phyloP scores from a whole-genome alignment of 2,888 invertebrate species.

The Hemithea aestivaria region DNA sequence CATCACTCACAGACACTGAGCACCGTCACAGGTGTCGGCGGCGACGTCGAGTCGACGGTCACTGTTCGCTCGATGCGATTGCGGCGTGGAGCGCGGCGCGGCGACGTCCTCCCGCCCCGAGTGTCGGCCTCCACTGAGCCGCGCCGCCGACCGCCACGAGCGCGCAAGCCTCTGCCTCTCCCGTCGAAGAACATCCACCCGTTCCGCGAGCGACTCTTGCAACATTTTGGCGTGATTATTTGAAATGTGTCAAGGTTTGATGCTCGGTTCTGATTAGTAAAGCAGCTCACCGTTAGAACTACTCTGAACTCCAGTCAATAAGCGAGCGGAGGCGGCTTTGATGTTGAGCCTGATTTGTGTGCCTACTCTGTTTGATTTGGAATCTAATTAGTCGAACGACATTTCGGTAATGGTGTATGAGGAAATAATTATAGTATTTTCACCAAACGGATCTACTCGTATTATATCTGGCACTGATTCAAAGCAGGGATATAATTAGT shows the following conservation, averaged over 20 bases:
- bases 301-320: constrained; percentile 16
- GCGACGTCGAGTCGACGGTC: constrained; percentile 44
- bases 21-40: constrained; percentile 42
- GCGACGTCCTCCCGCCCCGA: constrained; percentile 45
- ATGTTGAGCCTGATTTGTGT: constrained; percentile 7
- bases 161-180: constrained; percentile 64
- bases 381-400: constrained; percentile 3
- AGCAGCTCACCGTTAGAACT: constrained; percentile 10
- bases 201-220: constrained; percentile 44
- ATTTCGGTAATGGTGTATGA: background rate
- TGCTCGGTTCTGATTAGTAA: constrained; percentile 32
- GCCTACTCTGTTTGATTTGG: constrained; percentile 3
- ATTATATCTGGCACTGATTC: too few relatives aligned
- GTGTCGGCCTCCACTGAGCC: constrained; percentile 55
- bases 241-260: constrained; percentile 34
- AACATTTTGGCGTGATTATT: constrained; percentile 43
- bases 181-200: constrained; percentile 53
- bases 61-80: constrained; percentile 52
- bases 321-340: constrained; percentile 15
- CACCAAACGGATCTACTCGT: too few relatives aligned
- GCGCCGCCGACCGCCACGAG: constrained; percentile 25
- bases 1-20: constrained; percentile 50
- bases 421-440: background rate
- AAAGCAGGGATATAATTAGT: too few relatives aligned
- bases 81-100: constrained; percentile 29